A percentile compares a stretch with the other conserved stretches of the same genome.
Conservation (phyloP, 2,888 invertebrate genomes). For the Trachelus stipa region DNA sequence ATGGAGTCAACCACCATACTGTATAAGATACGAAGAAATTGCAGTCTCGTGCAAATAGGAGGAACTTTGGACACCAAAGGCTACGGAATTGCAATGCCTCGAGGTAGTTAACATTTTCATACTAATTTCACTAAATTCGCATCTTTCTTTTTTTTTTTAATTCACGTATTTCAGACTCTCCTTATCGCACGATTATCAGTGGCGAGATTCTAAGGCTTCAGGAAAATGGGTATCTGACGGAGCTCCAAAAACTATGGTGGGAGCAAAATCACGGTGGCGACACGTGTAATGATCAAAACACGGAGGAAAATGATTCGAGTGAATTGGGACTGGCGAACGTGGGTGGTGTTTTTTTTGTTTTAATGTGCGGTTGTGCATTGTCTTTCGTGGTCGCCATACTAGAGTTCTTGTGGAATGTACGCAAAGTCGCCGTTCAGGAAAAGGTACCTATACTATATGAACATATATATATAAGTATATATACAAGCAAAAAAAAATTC, state of each 20-base stretch:
- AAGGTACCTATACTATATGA: constrained; percentile 69
- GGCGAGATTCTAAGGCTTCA: constrained; percentile 90
- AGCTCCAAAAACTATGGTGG: constrained; percentile 95
- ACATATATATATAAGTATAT: background rate
- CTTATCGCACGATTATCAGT: constrained; percentile 83
- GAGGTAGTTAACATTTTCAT: constrained; percentile 73
- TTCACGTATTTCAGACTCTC: constrained; percentile 72
- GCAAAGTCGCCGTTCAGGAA: constrained; percentile 81
- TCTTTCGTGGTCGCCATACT: constrained; percentile 81
- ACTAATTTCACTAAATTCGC: background rate
- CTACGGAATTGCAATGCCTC: constrained; percentile 94
- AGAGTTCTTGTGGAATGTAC: constrained; percentile 89
- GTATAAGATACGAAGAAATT: constrained; percentile 90
- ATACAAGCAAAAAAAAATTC: background rate
- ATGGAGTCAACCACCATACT: constrained; percentile 99
- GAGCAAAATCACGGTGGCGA: constrained; percentile 74
- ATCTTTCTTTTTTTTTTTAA: background rate
- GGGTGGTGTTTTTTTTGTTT: constrained; percentile 91
- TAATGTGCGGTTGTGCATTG: constrained; percentile 78
- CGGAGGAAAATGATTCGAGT: constrained; percentile 67
- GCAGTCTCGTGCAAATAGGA: constrained; percentile 91
- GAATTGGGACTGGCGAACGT: constrained; percentile 87
- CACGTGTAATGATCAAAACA: constrained; percentile 67
- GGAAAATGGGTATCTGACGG: constrained; percentile 85
- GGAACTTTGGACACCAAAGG: constrained; percentile 94